Percentiles rank a stretch among this genome's conserved stretches.
Evolutionary conservation across 2,888 invertebrate genomes (phyloP).

Genomic region (Drosophila incognita): DNA sequence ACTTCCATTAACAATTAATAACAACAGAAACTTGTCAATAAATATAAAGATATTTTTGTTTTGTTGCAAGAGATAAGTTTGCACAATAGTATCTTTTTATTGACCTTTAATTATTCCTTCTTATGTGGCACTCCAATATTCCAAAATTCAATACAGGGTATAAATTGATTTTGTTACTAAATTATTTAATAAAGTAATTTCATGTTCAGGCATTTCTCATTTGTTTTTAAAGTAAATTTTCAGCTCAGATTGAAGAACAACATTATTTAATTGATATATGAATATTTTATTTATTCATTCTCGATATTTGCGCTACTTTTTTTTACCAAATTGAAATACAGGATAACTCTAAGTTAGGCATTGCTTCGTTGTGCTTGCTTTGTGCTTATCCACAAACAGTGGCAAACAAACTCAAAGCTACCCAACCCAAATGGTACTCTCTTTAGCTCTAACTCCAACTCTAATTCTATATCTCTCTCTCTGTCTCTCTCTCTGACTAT

Average conservation of each 20-base stretch:
- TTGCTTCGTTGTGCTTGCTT: background rate
- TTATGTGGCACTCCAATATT: background rate
- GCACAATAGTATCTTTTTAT: background rate
- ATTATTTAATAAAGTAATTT: background rate
- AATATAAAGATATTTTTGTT: background rate
- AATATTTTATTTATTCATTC: background rate
- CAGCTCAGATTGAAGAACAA: background rate
- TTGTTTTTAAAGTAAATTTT: background rate
- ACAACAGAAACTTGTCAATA: background rate
- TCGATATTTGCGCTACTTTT: background rate
- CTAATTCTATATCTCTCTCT: slow-evolving; percentile 23
- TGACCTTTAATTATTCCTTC: background rate
- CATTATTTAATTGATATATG: background rate
- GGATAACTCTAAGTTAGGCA: slow-evolving; percentile 1
- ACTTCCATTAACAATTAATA: background rate
- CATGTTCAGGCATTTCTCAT: background rate
- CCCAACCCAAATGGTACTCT: slow-evolving; percentile 4
- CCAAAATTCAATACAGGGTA: background rate
- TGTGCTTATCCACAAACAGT: slow-evolving; percentile 27
- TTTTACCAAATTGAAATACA: background rate
- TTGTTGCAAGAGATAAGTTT: background rate
- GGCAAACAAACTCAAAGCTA: slow-evolving; percentile 11
- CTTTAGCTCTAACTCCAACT: slow-evolving; percentile 29
- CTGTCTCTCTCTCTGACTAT: background rate
- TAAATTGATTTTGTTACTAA: background rate